Conservation (phyloP, 37 sponge, comb jelly and placozoan genomes). For the Hormiphora californensis region DNA sequence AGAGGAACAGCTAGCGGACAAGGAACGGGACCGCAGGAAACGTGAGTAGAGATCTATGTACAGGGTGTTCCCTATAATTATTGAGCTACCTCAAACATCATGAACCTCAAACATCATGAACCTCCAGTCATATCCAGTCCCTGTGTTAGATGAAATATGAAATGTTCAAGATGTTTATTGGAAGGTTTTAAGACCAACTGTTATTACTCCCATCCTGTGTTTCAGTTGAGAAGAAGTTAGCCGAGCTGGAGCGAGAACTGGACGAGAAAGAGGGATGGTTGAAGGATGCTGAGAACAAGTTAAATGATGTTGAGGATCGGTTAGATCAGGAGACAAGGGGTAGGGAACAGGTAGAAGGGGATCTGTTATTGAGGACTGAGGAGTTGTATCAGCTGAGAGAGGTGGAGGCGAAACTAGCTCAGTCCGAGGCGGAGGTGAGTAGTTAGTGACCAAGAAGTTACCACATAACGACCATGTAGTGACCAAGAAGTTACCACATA, state of each 20-base stretch:
- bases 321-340: neutral
- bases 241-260: slow-evolving; percentile 17
- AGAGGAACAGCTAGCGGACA: neutral
- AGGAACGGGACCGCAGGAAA: slow-evolving; percentile 5
- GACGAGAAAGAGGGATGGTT: neutral
- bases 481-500: neutral
- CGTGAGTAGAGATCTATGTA: neutral
- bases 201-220: too few species aligned
- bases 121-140: too few species aligned
- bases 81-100: too few species aligned
- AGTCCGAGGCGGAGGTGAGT: slow-evolving; percentile 20
- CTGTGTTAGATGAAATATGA: too few species aligned
- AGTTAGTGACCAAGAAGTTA: neutral
- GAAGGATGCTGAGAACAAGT: neutral
- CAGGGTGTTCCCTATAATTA: too few species aligned
- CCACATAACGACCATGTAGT: neutral
- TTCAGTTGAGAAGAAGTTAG: slow-evolving; percentile 6
- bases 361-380: slow-evolving; percentile 1
- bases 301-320: slow-evolving; percentile 25
- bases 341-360: slow-evolving; percentile 3
- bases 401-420: neutral
- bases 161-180: too few species aligned
- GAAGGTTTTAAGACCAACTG: too few species aligned
- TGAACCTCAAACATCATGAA: too few species aligned
- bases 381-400: neutral